Percentiles rank a stretch among this genome's conserved stretches.
phyloP scores from a whole-genome alignment of 2,888 invertebrate species.

The Euclidia mi region DNA sequence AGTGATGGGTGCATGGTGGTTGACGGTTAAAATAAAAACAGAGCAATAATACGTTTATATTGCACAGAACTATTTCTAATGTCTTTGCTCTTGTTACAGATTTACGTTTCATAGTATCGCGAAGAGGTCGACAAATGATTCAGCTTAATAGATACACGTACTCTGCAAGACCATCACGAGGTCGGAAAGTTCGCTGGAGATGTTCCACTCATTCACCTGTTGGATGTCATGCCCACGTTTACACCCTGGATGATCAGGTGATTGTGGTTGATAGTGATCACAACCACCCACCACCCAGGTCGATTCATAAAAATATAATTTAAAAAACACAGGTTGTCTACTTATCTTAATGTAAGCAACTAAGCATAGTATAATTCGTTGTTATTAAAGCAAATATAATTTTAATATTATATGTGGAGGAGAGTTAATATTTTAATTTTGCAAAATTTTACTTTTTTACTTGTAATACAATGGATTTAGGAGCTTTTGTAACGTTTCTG shows the following conservation, averaged over 20 bases:
- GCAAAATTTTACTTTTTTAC: too few relatives aligned
- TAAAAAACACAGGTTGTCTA: not conserved
- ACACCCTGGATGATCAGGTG: slow-evolving; percentile 26
- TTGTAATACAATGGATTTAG: too few relatives aligned
- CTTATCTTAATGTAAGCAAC: too few relatives aligned
- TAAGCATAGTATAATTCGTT: too few relatives aligned
- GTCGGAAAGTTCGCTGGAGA: slow-evolving; percentile 22
- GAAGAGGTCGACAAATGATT: slow-evolving; percentile 62
- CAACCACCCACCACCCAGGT: slow-evolving; percentile 26
- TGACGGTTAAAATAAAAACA: too few relatives aligned
- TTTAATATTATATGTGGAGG: not conserved
- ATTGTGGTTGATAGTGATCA: slow-evolving; percentile 28
- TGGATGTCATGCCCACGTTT: slow-evolving; percentile 24
- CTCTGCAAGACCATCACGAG: slow-evolving; percentile 33
- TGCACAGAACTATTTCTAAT: too few relatives aligned
- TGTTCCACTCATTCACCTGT: slow-evolving; percentile 24
- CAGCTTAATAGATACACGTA: slow-evolving; percentile 63
- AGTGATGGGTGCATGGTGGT: too few relatives aligned
- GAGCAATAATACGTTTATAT: too few relatives aligned
- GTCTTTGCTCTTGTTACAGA: not conserved
- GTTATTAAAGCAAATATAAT: not conserved
- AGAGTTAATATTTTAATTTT: not conserved
- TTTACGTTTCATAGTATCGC: slow-evolving; percentile 51
- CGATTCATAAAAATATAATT: not conserved
- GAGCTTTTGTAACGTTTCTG: too few relatives aligned